Conservation (phyloP, 2,113 vertebrate genomes). For the Thunnus thynnus region DNA sequence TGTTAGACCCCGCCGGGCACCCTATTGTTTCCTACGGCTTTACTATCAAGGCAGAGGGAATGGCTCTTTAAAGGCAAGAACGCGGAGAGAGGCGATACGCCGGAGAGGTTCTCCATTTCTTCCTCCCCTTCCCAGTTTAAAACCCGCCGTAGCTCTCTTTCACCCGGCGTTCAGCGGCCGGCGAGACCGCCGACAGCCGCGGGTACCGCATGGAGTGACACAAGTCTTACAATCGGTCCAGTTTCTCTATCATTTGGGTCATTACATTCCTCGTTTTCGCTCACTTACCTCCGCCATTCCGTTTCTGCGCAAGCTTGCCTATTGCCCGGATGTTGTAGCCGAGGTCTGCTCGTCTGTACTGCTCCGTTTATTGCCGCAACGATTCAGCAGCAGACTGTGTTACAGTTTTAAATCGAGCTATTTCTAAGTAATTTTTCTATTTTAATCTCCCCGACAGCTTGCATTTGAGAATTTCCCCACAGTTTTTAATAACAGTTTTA, state of each 20-base stretch:
- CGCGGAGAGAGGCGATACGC: constrained; percentile 78
- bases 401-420: constrained; percentile 9
- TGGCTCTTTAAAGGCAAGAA: constrained; percentile 81
- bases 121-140: constrained; percentile 57
- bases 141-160: constrained; percentile 36
- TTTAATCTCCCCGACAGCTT: constrained; percentile 1
- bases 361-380: constrained; percentile 79
- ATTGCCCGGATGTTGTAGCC: constrained; percentile 86
- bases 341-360: constrained; percentile 70
- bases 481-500: not conserved
- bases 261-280: constrained; percentile 80
- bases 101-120: constrained; percentile 79
- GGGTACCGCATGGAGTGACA: constrained; percentile 29
- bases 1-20: constrained; percentile 49
- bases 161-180: constrained; percentile 42
- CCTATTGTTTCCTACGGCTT: constrained; percentile 74
- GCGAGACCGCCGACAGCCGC: constrained; percentile 27
- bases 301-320: constrained; percentile 85
- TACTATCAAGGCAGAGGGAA: constrained; percentile 72
- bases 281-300: constrained; percentile 90
- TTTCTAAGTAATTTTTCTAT: not conserved
- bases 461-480: not conserved
- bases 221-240: constrained; percentile 24
- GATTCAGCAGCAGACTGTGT: constrained; percentile 50
- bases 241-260: constrained; percentile 64